Base-by-base conservation (phyloP, 2,888 invertebrate genomes). In the Heteropelma amictum region DNA sequence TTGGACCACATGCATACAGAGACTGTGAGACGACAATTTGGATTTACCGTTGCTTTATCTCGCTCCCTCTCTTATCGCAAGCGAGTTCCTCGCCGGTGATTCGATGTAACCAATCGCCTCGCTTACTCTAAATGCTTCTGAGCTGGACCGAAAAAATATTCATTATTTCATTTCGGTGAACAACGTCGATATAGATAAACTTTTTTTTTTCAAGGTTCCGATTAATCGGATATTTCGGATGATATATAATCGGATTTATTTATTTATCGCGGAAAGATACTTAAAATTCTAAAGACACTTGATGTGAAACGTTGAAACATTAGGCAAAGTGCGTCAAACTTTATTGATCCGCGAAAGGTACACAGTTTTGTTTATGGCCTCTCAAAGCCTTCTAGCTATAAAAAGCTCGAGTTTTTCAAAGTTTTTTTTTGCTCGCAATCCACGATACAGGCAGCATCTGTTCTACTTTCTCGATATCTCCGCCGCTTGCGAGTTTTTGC, bases 71-170 rank as follows among this genome's bases (percentile, higher is more conserved):
- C 53, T 28, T 30, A 12, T 26, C 28, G 8, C 14, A 42, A n/a
- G 12, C 14, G 30, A 30, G 42, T 26, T 26, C 23, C 30, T 45
- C 28, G 38, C 12, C 21, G 12, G 61, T 33, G 38, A 63, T 45
- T 21, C 38, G 21, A 56, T 71, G 45, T 45, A 74, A 28, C 58
- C 33, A 54, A 74, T 73, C 72, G 56, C 40, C 53, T 47, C 53
- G 63, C 28, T 61, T 69, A 60, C 69, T 23, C 33, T 33, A 51
- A 53, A 69, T 61, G n/a, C 61, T 69, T 23, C 26, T n/a, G n/a
- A 7, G 21, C 8, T 17, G 38, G 56, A 64, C 47, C 71, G 54
- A 49, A 23, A 64, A 64, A 63, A 21, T 7, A n/a, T 38, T 14
- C 26, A 30, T 14, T 12, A 64, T 35, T 38, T 68, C 45, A 45